Evolutionary conservation across 2,888 invertebrate genomes (phyloP).

Genomic region (Caenorhabditis plicata): DNA sequence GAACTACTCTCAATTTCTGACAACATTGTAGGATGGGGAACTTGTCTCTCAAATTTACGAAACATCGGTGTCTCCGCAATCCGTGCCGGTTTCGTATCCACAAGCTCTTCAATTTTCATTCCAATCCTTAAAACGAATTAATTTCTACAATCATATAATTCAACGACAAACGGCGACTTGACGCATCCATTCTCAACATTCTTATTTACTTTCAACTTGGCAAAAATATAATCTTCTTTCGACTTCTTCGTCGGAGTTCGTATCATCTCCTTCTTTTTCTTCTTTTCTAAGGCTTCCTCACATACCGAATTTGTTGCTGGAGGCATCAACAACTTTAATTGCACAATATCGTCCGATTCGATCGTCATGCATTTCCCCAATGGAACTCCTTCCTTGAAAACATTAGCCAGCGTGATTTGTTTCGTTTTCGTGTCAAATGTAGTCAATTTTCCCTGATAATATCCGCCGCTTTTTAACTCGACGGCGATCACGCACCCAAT

Average conservation of each 20-base stretch:
- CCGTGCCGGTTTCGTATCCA: too few species aligned
- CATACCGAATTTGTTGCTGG: neutral
- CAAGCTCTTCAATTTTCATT: neutral
- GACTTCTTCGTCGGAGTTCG: neutral
- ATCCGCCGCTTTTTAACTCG: constrained; percentile 37
- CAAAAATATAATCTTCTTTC: neutral
- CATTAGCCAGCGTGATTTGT: constrained; percentile 29
- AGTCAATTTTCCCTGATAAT: constrained; percentile 43
- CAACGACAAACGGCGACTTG: too few species aligned
- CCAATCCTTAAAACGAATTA: too few species aligned
- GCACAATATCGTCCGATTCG: neutral
- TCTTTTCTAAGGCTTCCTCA: neutral
- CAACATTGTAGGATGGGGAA: constrained; percentile 21
- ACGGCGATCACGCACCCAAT: constrained; percentile 46
- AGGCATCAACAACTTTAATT: constrained; percentile 9
- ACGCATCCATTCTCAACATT: too few species aligned
- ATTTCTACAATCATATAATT: too few species aligned
- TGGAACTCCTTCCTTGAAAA: constrained; percentile 19
- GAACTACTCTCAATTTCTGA: constrained; percentile 3
- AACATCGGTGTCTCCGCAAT: constrained; percentile 38
- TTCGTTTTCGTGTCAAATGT: constrained; percentile 17
- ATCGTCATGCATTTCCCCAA: constrained; percentile 3
- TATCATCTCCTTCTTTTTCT: too few species aligned
- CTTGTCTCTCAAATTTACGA: constrained; percentile 37
- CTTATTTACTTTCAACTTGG: neutral